These are phyloP conservation scores for Nanorana parkeri DNA, from an alignment of 2,113 vertebrate genomes.

Conservation along the genomic window DNA sequence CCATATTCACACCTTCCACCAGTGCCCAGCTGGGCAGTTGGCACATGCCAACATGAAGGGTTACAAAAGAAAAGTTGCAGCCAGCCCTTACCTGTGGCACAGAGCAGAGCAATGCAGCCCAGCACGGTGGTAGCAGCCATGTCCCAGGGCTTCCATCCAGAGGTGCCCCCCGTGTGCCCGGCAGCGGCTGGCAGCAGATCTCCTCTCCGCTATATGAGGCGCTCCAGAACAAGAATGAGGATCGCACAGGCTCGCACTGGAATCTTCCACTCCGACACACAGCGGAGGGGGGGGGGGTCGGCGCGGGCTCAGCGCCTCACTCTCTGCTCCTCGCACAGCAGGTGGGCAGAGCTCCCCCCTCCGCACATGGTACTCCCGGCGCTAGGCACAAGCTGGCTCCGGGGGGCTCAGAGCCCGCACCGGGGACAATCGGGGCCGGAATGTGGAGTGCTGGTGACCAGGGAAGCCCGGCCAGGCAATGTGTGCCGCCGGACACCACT, in stretches of 20 bases:
- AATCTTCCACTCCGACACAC: conserved; percentile 63
- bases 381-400: background rate
- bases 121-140: conserved; percentile 71
- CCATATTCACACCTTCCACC: too few relatives aligned
- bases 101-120: conserved; percentile 69
- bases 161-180: background rate
- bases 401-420: too few relatives aligned
- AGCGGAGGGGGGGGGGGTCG: conserved; percentile 27
- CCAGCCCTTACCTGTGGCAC: conserved; percentile 71
- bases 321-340: background rate
- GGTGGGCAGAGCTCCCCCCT: conserved; percentile 5
- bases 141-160: conserved; percentile 63
- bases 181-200: conserved; percentile 13
- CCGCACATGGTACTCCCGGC: background rate
- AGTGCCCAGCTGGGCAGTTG: background rate
- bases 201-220: conserved; percentile 52
- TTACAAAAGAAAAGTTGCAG: background rate
- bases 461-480: too few relatives aligned
- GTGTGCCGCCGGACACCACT: too few relatives aligned
- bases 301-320: background rate
- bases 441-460: too few relatives aligned
- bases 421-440: too few relatives aligned
- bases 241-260: conserved; percentile 57
- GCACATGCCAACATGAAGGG: conserved; percentile 6
- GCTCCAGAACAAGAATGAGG: conserved; percentile 52